A percentile compares a stretch with the other conserved stretches of the same genome.
These are phyloP conservation scores for Agrilus mali DNA, from an alignment of 2,888 invertebrate species.

Conservation along the genomic window DNA sequence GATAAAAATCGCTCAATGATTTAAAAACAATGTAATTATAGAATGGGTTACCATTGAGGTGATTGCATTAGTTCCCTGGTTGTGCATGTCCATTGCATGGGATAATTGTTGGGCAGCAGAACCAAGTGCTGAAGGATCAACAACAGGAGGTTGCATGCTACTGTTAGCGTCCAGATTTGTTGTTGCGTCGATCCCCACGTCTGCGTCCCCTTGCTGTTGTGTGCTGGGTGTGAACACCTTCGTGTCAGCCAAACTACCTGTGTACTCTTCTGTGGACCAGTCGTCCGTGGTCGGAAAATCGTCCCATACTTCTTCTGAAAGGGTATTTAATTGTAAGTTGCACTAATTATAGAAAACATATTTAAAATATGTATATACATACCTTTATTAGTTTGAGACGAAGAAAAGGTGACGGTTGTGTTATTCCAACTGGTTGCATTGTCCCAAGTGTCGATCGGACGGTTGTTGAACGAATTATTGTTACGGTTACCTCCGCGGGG, in stretches of 20 bases:
- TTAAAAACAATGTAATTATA: too few species aligned
- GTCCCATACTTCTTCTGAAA: slow-evolving; percentile 60
- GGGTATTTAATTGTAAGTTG: slow-evolving; percentile 7
- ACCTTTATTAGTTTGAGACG: slow-evolving; percentile 5
- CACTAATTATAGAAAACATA: slow-evolving; percentile 24
- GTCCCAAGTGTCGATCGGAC: slow-evolving; percentile 45
- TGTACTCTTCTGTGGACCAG: slow-evolving; percentile 77
- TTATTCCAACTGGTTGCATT: slow-evolving; percentile 33
- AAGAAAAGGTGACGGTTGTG: slow-evolving; percentile 23
- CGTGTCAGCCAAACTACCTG: slow-evolving; percentile 84
- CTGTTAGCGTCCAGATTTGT: slow-evolving; percentile 2
- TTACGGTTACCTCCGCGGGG: slow-evolving; percentile 28
- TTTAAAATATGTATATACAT: background rate
- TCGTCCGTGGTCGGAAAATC: slow-evolving; percentile 37
- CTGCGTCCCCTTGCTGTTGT: slow-evolving; percentile 22
- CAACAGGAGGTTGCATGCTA: slow-evolving; percentile 3
- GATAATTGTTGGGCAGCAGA: background rate
- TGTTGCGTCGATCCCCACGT: slow-evolving; percentile 1
- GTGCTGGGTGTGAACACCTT: slow-evolving; percentile 79
- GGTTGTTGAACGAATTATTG: slow-evolving; percentile 21
- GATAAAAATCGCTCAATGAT: too few species aligned
- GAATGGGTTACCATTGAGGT: too few species aligned
- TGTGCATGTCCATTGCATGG: background rate
- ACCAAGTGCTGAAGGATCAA: background rate
- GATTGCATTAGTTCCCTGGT: background rate